Base-by-base conservation (phyloP, 2,797 vertebrate species). In the Pipistrellus nathusii region DNA sequence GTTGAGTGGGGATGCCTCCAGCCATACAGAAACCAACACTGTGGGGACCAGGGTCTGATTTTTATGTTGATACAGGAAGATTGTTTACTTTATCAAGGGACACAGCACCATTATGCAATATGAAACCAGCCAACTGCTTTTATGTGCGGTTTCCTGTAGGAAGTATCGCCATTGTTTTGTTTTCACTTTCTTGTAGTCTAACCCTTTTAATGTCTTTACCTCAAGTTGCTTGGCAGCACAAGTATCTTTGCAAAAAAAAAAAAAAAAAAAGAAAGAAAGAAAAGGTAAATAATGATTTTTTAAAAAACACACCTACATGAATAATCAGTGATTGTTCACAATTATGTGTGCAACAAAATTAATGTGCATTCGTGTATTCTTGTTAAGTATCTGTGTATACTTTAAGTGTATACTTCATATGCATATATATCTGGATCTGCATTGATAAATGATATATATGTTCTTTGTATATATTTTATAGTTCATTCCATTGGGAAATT, bases 61-160 rank as follows among this genome's bases (percentile, higher is more conserved):
- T 98, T 97, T 97, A 98, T 98, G 98, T 98, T 98, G 98, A 98
- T 98, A 80, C 95, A 97, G 98, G 98, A 98, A 98, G 98, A 99
- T 98, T 98, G 98, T 99, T 99, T 98, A 98, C 98, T 98, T 98
- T 98, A 98, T 97, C 95, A 96, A 99, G 98, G 98, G 99, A 99
- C 99, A 98, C 98, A 98, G 99, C 99, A 99, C 99, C 99, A 99
- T 99, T 99, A 99, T 99, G 99, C 99, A 99, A 99, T 99, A 99
- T 99, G 98, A 99, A 99, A 99, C 99, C 99, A 99, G 99, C 99
- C 99, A 99, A 99, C 98, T 98, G 98, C 98, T 99, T 98, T 98
- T 97, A 97, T 97, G 97, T 98, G 98, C 97, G 91, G 97, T 97
- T 97, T 98, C 97, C 97, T 93, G 62, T 95, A 95, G 98, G 98